phyloP scores from a whole-genome alignment of 2,888 invertebrate species.

The Tridacna crocea region DNA sequence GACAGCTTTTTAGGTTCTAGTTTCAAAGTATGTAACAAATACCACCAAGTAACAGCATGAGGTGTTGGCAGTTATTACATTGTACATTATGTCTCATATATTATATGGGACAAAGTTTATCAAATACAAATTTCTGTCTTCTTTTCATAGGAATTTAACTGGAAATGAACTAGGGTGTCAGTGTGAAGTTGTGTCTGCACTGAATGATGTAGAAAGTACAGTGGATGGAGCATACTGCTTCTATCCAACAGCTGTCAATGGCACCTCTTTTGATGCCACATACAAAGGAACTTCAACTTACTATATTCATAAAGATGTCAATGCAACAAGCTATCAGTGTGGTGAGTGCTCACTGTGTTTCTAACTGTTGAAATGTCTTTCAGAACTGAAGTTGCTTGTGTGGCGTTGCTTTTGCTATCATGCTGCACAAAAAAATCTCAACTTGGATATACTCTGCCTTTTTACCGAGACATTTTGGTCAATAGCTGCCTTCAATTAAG shows the following conservation, averaged over 20 bases:
- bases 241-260: constrained; percentile 37
- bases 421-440: background rate
- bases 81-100: too few species aligned
- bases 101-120: too few species aligned
- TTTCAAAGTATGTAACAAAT: too few species aligned
- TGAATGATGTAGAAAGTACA: constrained; percentile 32
- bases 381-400: background rate
- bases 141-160: constrained; percentile 33
- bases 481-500: too few species aligned
- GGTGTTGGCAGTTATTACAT: too few species aligned
- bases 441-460: too few species aligned
- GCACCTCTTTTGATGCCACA: constrained; percentile 35
- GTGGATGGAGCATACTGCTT: constrained; percentile 41
- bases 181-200: constrained; percentile 46
- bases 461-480: too few species aligned
- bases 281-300: constrained; percentile 33
- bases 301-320: constrained; percentile 19
- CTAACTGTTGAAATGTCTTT: too few species aligned
- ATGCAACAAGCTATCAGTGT: constrained; percentile 43
- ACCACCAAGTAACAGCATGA: too few species aligned
- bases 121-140: background rate
- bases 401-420: background rate
- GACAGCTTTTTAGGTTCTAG: too few species aligned
- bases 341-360: constrained; percentile 29
- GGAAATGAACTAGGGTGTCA: constrained; percentile 54